Base-by-base conservation (phyloP, 2,888 invertebrate genomes). In the Xylota sylvarum region DNA sequence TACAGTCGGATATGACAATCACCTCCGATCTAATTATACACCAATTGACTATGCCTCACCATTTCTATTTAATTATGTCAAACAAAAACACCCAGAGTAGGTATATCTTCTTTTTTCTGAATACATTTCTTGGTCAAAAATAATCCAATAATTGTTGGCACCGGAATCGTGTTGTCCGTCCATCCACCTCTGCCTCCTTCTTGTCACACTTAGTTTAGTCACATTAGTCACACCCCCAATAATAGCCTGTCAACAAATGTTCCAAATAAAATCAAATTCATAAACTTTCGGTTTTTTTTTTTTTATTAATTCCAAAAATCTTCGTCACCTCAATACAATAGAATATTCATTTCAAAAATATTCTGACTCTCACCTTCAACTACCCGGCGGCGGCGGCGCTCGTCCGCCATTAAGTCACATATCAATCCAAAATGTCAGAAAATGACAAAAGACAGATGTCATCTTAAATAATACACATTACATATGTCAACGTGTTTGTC, bases 401-500 rank as follows among this genome's bases (percentile, higher is more conserved):
- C 9, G 10, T 7, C 35, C 1, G 35, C 14, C 46, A 9, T n/a
- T 76, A 17, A 37, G n/a, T 55, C 55, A 55, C 74, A 19, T 50
- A 52, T 62, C 74, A 74, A 46, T 60, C 62, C 30, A 5, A 56
- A 23, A 9, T 35, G 64, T 37, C 64, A 40, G 23, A 14, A 37
- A 52, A 37, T 48, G 50, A 52, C 60, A 77, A 48, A 27, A 23
- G 46, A 50, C 10, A 35, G 12, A 2, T 55, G 55, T 67, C 83
- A 73, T 48, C 27, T 48, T 10, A 35, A 30, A 12, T 56, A 10
- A 50, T 65, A 78, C 50, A 65, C 43, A 73, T 64, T 56, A 46
- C 32, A 64, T 19, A 43, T 78, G 83, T 83, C 78, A 67, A 27
- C 37, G 17, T n/a, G 23, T 48, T 40, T 50, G 56, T 37, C 12